phyloP scores from a whole-genome alignment of 2,888 invertebrate genomes.

The Parnassius apollo region DNA sequence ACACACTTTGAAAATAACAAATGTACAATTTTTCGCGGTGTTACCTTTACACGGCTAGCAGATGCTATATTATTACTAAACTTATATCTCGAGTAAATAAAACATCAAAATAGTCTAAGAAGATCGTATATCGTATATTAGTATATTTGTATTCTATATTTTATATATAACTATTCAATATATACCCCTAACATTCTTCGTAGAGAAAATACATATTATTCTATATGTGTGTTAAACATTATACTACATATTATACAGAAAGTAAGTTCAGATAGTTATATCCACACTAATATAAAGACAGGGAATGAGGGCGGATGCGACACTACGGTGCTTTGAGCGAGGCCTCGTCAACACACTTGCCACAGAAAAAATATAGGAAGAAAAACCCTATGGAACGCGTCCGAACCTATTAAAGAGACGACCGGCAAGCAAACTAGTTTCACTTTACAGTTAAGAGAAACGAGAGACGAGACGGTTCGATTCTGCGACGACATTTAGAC shows the following conservation, averaged over 20 bases:
- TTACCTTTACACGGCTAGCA: too few relatives aligned
- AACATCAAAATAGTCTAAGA: too few relatives aligned
- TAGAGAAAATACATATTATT: too few relatives aligned
- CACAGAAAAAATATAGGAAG: constrained; percentile 59
- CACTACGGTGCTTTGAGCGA: constrained; percentile 37
- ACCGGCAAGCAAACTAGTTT: constrained; percentile 69
- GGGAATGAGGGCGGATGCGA: constrained; percentile 41
- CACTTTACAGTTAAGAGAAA: constrained; percentile 63
- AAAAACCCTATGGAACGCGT: constrained; percentile 51
- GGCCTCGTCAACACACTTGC: constrained; percentile 42
- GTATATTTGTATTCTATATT: too few relatives aligned
- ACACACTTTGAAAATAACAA: too few relatives aligned
- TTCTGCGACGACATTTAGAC: constrained; percentile 64
- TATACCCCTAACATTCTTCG: too few relatives aligned
- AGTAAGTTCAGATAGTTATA: constrained; percentile 19
- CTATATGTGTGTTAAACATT: not conserved
- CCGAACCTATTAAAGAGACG: constrained; percentile 66
- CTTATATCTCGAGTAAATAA: too few relatives aligned
- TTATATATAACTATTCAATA: too few relatives aligned
- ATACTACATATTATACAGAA: constrained; percentile 6
- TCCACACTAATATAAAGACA: constrained; percentile 32
- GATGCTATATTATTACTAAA: too few relatives aligned
- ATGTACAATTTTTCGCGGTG: too few relatives aligned
- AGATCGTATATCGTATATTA: too few relatives aligned
- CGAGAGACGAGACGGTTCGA: constrained; percentile 57